Percentiles rank a stretch among this genome's conserved stretches.
Evolutionary conservation across 2,888 invertebrate species (phyloP).

Genomic region (Acanthosoma haemorrhoidale): DNA sequence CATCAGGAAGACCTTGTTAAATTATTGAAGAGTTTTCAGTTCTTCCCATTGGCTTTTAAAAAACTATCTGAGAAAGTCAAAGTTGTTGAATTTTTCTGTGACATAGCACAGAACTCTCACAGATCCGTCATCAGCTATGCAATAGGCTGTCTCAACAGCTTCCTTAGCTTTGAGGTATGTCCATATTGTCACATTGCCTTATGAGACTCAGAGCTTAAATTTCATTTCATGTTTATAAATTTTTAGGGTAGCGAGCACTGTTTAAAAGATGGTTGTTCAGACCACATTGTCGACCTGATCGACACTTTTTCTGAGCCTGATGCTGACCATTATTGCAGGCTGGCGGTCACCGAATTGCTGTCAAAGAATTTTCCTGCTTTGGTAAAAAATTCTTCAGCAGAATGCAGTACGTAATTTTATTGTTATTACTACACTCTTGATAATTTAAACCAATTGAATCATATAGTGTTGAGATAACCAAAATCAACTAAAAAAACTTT

Average conservation of each 20-base stretch:
- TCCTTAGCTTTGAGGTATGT: constrained; percentile 14
- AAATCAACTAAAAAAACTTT: background rate
- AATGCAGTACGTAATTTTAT: constrained; percentile 22
- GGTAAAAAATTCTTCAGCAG: background rate
- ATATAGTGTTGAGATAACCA: too few species aligned
- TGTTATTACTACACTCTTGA: background rate
- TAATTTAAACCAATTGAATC: background rate
- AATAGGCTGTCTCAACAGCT: constrained; percentile 22
- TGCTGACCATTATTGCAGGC: constrained; percentile 27
- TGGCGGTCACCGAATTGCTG: constrained; percentile 25
- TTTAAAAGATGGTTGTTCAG: background rate
- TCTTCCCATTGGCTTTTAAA: constrained; percentile 46
- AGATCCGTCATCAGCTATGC: constrained; percentile 21
- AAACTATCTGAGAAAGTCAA: constrained; percentile 43
- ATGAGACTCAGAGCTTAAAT: too few species aligned
- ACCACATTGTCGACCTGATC: constrained; percentile 13
- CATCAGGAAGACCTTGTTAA: constrained; percentile 30
- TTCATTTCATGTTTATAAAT: background rate
- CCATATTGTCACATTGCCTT: too few species aligned
- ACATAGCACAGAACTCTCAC: constrained; percentile 9
- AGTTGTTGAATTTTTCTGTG: constrained; percentile 42
- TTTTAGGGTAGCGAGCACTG: background rate
- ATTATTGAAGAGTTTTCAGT: constrained; percentile 43
- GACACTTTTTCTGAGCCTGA: constrained; percentile 27
- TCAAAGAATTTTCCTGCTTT: constrained; percentile 22